Base-by-base conservation (phyloP, 2,113 vertebrate genomes). In the Cynopterus brachyotis region DNA sequence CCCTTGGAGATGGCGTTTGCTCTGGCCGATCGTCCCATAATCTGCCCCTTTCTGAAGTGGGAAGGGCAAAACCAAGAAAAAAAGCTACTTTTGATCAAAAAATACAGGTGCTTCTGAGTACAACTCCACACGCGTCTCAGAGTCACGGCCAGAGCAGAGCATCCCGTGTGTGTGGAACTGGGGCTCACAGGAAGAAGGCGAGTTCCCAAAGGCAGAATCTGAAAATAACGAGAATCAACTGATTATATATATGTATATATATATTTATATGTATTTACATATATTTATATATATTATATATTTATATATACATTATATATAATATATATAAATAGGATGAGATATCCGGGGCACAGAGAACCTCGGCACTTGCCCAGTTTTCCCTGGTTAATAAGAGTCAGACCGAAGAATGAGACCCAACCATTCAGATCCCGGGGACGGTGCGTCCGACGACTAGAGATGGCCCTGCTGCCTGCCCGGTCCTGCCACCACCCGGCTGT, bases 391-490 rank as follows among this genome's bases (percentile, higher is more conserved):
- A 64, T 40, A 17, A 89, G 35, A 78, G 17, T 55, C 67, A 92
- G 53, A 72, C 22, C 59, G 28, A 90, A 9, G 12, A 69, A 13
- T 20, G 35, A 30, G 84, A 83, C 12, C 12, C 83, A 62, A 53
- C 24, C 22, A 1, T 82, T 73, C 57, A 13, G 28, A 79, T 50
- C n/a, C 42, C 60, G 30, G 28, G 66, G 24, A 9, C 85, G 20
- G 2, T 2, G 16, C 42, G 30, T 53, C 12, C 1, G 16, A 6
- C 1, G 11, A 24, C 12, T 6, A 0, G 28, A 37, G 62, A 62
- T 32, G 47, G 24, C 35, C 30, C 73, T 40, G 26, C 57, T 64
- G 6, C 13, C 20, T n/a, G n/a, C n/a, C n/a, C 26, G 9, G 1
- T 10, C 50, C 12, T 24, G 40, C 26, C 16, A 28, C 60, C n/a